Base-by-base conservation (phyloP, 2,113 vertebrate species). In the Neodon shergylaensis region DNA sequence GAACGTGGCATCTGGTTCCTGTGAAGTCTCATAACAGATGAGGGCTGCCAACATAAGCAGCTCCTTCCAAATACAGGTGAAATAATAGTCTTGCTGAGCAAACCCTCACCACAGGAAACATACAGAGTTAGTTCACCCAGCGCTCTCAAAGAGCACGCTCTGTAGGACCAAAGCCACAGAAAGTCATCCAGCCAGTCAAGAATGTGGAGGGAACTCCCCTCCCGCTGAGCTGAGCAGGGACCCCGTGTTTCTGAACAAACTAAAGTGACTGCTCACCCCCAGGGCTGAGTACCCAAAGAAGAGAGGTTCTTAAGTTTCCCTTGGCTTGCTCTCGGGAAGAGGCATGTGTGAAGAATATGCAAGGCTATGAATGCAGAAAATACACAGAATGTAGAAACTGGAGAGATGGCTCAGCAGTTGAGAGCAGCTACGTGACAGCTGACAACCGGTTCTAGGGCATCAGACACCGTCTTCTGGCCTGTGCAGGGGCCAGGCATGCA, bases 51-150 rank as follows among this genome's bases (percentile, higher is more conserved):
- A 96, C 92, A 84, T 72, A 90, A 92, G 94, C 88, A 93, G 86
- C 63, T 85, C 77, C 91, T 79, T 95, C 94, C 78, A 96, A 94
- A 77, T 91, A 94, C 92, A 97, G 90, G 93, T 94, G 96, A 92
- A 96, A 95, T 95, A 91, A 96, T 96, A 95, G 79, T 96, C 85
- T 94, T 91, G 76, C 63, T 83, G 63, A 95, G 95, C 82, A 96
- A 95, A 93, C 78, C 81, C 63, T 97, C 90, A 90, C 76, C 94
- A 94, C 73, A 82, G 79, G 93, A 95, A 95, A 91, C 73, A 89
- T 19, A 87, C 94, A 90, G 79, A 88, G 66, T 94, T 70, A 92
- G 87, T 78, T 96, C 70, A 78, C 90, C 81, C 92, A 79, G 78
- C 0, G 0, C 54, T 91, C 94, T 95, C 88, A 77, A 26, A 86